Evolutionary conservation across 2,113 vertebrate species (phyloP).

Genomic region (Panthera tigris): DNA sequence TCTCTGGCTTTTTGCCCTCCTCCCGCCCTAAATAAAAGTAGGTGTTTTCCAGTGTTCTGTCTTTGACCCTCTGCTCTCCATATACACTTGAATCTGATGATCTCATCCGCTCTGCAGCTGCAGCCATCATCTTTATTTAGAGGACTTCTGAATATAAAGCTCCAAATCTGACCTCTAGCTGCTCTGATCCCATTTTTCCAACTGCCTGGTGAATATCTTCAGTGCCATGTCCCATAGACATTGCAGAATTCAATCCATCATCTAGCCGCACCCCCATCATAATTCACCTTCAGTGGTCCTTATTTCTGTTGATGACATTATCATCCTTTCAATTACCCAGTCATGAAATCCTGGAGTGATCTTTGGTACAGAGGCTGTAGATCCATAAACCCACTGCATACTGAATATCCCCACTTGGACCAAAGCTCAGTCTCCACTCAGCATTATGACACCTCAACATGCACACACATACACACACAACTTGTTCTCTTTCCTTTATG

Average conservation of each 20-base stretch:
- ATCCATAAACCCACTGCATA: neutral
- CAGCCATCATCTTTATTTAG: constrained; percentile 63
- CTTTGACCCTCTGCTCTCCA: constrained; percentile 44
- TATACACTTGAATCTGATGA: constrained; percentile 64
- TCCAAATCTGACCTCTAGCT: constrained; percentile 56
- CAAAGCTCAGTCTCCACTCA: neutral
- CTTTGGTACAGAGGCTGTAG: neutral
- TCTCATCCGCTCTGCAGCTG: constrained; percentile 55
- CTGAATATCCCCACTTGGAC: neutral
- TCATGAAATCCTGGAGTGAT: constrained; percentile 47
- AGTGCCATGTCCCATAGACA: neutral
- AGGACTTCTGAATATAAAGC: constrained; percentile 65
- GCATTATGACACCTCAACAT: neutral
- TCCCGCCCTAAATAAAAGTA: constrained; percentile 51
- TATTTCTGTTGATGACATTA: constrained; percentile 55
- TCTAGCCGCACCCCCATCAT: neutral
- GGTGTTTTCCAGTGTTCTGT: constrained; percentile 47
- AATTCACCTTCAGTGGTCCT: constrained; percentile 2
- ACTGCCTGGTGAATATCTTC: constrained; percentile 50
- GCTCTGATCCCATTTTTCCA: constrained; percentile 64
- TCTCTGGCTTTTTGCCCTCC: neutral
- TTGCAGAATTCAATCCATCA: constrained; percentile 5
- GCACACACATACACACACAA: too few relatives aligned
- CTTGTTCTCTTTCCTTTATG: neutral
- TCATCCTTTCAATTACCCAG: constrained; percentile 50